These are phyloP conservation scores for Oikopleura albicans DNA, from an alignment of 23 tunicate species.

Conservation along the genomic window DNA sequence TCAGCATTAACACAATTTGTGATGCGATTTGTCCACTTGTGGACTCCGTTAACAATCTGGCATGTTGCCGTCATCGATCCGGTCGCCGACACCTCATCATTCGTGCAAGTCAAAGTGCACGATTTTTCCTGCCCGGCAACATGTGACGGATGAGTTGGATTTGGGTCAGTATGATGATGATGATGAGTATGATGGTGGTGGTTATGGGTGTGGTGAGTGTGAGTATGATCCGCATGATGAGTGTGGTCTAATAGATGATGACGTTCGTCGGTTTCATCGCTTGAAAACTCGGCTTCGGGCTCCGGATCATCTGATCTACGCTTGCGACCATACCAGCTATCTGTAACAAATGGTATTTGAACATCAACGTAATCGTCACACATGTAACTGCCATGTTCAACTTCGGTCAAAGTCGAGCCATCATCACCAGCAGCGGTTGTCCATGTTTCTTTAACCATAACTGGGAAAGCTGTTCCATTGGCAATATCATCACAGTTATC, in stretches of 20 bases:
- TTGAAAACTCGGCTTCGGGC: background rate
- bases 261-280: background rate
- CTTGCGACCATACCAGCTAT: background rate
- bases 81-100: background rate
- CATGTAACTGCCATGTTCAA: background rate
- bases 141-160: background rate
- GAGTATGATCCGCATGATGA: background rate
- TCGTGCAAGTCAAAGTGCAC: constrained; percentile 6
- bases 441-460: background rate
- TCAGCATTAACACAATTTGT: background rate
- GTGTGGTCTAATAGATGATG: background rate
- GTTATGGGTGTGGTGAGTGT: too few species aligned
- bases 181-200: background rate
- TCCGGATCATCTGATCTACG: background rate
- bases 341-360: background rate
- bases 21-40: background rate
- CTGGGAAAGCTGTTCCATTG: background rate
- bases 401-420: background rate
- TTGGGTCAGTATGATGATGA: background rate
- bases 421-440: too few species aligned
- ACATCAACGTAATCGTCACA: background rate
- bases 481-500: too few species aligned
- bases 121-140: background rate
- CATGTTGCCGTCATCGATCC: background rate
- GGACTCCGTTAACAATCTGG: background rate